Percentiles rank a stretch among this genome's conserved stretches.
phyloP scores from a whole-genome alignment of 2,797 vertebrate species.

The Typhlichthys subterraneus region DNA sequence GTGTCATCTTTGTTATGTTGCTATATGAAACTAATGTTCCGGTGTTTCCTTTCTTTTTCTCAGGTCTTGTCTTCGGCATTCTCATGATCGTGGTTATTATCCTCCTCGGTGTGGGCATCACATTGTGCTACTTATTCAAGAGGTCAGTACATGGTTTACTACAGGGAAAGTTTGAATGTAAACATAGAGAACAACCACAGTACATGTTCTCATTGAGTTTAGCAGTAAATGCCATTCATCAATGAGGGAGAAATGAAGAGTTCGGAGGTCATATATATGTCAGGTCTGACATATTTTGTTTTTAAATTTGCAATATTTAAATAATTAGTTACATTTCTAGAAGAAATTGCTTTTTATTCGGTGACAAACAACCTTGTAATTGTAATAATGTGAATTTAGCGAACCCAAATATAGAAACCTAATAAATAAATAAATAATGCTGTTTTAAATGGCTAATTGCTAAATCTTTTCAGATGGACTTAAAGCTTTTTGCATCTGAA shows the following conservation, averaged over 20 bases:
- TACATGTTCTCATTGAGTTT: neutral
- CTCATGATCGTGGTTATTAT: constrained; percentile 80
- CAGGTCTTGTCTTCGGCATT: constrained; percentile 76
- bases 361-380: too few species aligned
- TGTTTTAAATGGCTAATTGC: too few species aligned
- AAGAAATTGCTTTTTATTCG: too few species aligned
- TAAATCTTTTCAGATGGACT: too few species aligned
- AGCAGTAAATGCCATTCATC: neutral
- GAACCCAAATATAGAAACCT: too few species aligned
- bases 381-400: too few species aligned
- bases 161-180: neutral
- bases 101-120: constrained; percentile 78
- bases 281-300: too few species aligned
- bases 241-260: neutral
- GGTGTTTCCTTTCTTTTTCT: constrained; percentile 10
- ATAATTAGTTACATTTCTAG: too few species aligned
- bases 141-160: constrained; percentile 66
- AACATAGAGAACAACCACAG: neutral
- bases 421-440: too few species aligned
- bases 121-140: constrained; percentile 81
- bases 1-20: neutral
- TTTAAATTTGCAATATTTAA: too few species aligned
- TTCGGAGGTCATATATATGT: too few species aligned
- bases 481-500: neutral
- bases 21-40: neutral